Conservation (phyloP, 2,888 invertebrate genomes). For the Polydrusus tereticollis region DNA sequence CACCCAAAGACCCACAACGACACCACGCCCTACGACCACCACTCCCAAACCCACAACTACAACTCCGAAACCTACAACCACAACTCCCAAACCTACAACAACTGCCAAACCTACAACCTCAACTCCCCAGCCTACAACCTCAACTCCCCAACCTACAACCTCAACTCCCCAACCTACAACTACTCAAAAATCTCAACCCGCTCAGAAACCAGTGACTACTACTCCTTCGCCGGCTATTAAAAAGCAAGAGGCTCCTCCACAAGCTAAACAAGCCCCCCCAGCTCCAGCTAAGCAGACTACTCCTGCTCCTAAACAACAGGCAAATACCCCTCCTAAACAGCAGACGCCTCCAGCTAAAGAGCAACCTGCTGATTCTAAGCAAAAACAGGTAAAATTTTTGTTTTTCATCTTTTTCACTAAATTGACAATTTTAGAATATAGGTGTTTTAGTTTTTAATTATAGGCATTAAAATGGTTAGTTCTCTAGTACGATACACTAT, state of each 20-base stretch:
- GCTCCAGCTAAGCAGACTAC: slow-evolving; percentile 49
- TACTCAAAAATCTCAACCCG: slow-evolving; percentile 10
- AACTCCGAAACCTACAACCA: slow-evolving; percentile 50
- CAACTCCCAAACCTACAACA: slow-evolving; percentile 62
- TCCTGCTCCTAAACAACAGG: slow-evolving; percentile 36
- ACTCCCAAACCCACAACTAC: slow-evolving; percentile 56
- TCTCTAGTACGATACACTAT: no score
- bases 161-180: slow-evolving; percentile 57
- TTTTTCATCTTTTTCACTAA: no score
- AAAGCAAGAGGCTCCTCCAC: slow-evolving; percentile 48
- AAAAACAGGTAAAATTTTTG: slow-evolving; percentile 15
- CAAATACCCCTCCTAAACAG: slow-evolving; percentile 46
- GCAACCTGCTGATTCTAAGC: slow-evolving; percentile 29
- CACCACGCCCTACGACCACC: slow-evolving; percentile 63
- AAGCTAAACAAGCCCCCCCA: slow-evolving; percentile 46
- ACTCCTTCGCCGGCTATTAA: slow-evolving; percentile 47
- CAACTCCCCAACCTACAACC: slow-evolving; percentile 44
- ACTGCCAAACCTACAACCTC: slow-evolving; percentile 70
- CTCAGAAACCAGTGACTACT: slow-evolving; percentile 26
- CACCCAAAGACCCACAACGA: slow-evolving; percentile 46
- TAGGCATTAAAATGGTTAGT: no score
- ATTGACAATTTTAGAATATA: no score
- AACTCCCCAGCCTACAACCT: slow-evolving; percentile 65
- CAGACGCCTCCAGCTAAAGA: slow-evolving; percentile 46
- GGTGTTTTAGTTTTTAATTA: no score